A percentile compares a stretch with the other conserved stretches of the same genome.
Evolutionary conservation across 2,113 vertebrate species (phyloP).

Genomic region (Clarias batrachus): DNA sequence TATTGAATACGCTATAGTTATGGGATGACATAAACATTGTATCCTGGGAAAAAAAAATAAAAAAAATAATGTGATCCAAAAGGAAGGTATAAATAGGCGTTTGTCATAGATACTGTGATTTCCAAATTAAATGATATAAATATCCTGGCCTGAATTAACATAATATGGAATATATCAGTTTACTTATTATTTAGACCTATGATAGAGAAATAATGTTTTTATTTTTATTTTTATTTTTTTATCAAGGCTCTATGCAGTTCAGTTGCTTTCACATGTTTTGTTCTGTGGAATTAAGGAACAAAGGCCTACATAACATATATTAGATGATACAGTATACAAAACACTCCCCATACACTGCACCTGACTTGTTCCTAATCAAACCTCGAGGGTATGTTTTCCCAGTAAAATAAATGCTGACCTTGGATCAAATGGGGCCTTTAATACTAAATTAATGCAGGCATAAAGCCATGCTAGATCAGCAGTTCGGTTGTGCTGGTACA

Average conservation of each 20-base stretch:
- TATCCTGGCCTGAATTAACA: not conserved
- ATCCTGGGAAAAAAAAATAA: not conserved
- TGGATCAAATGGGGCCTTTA: conserved; percentile 31
- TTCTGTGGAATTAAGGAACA: not conserved
- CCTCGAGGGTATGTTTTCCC: not conserved
- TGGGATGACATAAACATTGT: not conserved
- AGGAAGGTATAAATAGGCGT: not conserved
- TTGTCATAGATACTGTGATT: not conserved
- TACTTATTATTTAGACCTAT: not conserved
- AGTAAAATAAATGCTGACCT: not conserved
- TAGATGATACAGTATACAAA: not conserved
- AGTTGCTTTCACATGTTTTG: not conserved
- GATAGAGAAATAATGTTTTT: not conserved
- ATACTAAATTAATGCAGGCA: conserved; percentile 6
- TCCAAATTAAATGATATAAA: not conserved
- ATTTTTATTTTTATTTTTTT: no score
- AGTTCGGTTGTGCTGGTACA: not conserved
- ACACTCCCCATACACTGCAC: not conserved
- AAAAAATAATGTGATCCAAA: not conserved
- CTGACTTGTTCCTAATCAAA: conserved; percentile 29
- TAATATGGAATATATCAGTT: not conserved
- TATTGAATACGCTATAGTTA: not conserved
- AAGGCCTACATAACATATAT: not conserved
- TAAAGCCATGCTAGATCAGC: conserved; percentile 16
- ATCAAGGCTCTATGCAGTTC: not conserved